A percentile compares a stretch with the other conserved stretches of the same genome.
Evolutionary conservation across 2,888 invertebrate species (phyloP).

Genomic region (Drosophila putrida): DNA sequence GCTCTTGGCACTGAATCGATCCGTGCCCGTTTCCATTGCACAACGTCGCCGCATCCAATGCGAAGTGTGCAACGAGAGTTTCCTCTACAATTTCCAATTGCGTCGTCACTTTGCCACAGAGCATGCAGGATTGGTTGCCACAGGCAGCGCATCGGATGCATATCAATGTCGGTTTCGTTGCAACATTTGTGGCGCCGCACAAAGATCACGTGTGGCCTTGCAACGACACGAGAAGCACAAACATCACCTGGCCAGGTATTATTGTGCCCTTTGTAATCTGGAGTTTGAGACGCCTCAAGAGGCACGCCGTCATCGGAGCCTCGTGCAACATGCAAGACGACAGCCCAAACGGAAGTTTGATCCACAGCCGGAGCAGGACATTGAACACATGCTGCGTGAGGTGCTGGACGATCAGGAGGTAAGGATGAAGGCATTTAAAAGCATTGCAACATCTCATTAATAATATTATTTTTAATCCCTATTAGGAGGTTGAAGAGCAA

Average conservation of each 20-base stretch:
- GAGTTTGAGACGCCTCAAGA: constrained; percentile 88
- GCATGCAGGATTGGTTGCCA: constrained; percentile 86
- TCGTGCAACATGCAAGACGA: constrained; percentile 88
- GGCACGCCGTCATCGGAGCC: constrained; percentile 89
- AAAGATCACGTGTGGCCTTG: constrained; percentile 88
- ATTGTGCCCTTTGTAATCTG: constrained; percentile 89
- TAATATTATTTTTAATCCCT: not conserved
- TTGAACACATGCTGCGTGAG: constrained; percentile 74
- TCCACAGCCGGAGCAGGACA: constrained; percentile 38
- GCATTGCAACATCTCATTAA: not conserved
- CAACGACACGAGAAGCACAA: constrained; percentile 89
- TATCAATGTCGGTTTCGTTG: constrained; percentile 90
- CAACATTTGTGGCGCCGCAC: constrained; percentile 87
- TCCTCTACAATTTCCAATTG: constrained; percentile 91
- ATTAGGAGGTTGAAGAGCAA: not conserved
- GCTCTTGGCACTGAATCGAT: constrained; percentile 91
- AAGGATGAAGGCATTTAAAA: not conserved
- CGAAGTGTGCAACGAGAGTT: constrained; percentile 88
- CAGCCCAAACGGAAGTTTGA: not conserved
- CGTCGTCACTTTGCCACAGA: constrained; percentile 86
- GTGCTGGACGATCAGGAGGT: constrained; percentile 57
- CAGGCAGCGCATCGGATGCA: constrained; percentile 87
- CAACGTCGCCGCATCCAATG: constrained; percentile 89
- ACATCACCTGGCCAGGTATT: constrained; percentile 88
- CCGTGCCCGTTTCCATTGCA: constrained; percentile 92